Evolutionary conservation across 2,888 invertebrate species (phyloP), one percentile per base, ranked within the genome.

Genomic region (Eueremaeus valkanovi): DNA sequence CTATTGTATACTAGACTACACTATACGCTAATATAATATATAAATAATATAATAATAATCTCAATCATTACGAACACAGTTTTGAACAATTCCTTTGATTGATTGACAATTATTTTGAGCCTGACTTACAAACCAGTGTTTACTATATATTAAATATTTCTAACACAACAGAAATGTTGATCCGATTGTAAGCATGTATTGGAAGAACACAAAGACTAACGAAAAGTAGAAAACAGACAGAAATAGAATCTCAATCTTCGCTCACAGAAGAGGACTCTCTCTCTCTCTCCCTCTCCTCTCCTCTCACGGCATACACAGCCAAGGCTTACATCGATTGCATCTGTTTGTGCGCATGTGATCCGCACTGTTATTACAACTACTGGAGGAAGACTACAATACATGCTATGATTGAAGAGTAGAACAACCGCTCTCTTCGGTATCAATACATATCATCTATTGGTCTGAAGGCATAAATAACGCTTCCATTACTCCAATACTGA

Each of bases 241-340:
- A 61, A 61, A 29, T 9, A 29, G 31, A 24, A 29, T 61, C 31
- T 29, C 24, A 33, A 24, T 61, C 61, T 61, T 61, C 8, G 33
- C 27, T 31, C 13, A 61, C n/a, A 21, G 29, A 58, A 58, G 61
- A 61, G 31, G 29, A 8, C 55, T n/a, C n/a, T n/a, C n/a, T n/a
- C n/a, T n/a, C n/a, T n/a, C n/a, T n/a, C n/a, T n/a, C 6, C n/a
- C n/a, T 61, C 66, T 66, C 21, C 40, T 1, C 6, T 58, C 29
- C 5, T 24, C 16, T 5, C n/a, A 16, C 6, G 21, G n/a, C n/a
- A 33, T 13, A 24, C 11, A 24, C 24, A 33, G 61, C 6, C 5
- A 66, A n/a, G 33, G 66, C 36, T 36, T 66, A n/a, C 66, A 66
- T 36, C 36, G 66, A 66, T 66, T 33, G 66, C n/a, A 36, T 58